These are phyloP conservation scores for Python bivittatus DNA, from an alignment of 2,113 vertebrate species.

Conservation along the genomic window DNA sequence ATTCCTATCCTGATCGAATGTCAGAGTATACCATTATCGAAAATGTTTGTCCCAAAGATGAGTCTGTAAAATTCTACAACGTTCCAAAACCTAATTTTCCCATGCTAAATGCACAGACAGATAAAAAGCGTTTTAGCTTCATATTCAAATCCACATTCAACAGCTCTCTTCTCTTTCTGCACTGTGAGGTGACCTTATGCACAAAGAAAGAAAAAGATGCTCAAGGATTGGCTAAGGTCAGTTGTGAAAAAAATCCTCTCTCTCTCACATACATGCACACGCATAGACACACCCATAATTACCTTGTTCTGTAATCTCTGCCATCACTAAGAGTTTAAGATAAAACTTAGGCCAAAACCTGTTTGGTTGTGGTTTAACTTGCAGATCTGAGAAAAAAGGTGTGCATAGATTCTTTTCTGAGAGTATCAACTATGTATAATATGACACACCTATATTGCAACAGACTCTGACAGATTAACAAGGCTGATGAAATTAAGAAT, in stretches of 20 bases:
- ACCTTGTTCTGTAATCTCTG: neutral
- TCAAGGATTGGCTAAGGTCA: conserved; percentile 80
- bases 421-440: neutral
- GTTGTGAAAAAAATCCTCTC: conserved; percentile 33
- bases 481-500: neutral
- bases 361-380: neutral
- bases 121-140: conserved; percentile 90
- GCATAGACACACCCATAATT: neutral
- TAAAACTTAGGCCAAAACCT: neutral
- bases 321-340: neutral
- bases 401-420: neutral
- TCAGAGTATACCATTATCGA: conserved; percentile 88
- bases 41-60: conserved; percentile 92
- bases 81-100: conserved; percentile 70
- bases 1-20: conserved; percentile 75
- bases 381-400: neutral
- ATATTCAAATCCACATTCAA: conserved; percentile 85
- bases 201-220: conserved; percentile 69
- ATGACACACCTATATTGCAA: neutral
- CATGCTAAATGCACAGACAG: conserved; percentile 63
- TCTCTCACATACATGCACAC: neutral
- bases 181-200: conserved; percentile 90
- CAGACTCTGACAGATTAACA: neutral
- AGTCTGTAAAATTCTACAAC: conserved; percentile 82
- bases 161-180: conserved; percentile 84